A percentile compares a stretch with the other conserved stretches of the same genome.
Evolutionary conservation across 2,797 vertebrate species (phyloP).

Genomic region (Acipenser ruthenus): DNA sequence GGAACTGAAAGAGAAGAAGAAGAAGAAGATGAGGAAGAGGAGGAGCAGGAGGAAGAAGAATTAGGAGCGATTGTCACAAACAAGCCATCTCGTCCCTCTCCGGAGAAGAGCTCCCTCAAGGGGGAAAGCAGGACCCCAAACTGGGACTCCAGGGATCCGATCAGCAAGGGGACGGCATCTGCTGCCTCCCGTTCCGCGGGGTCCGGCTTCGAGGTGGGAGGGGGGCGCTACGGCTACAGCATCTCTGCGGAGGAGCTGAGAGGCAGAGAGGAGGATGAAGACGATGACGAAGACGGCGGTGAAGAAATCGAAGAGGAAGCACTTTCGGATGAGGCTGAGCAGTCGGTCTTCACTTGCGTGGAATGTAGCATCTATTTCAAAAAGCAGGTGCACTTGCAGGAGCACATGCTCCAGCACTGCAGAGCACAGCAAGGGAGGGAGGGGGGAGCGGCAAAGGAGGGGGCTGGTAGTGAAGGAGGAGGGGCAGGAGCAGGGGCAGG

Average conservation of each 20-base stretch:
- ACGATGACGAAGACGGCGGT: conserved; percentile 20
- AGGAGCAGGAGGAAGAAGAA: conserved; percentile 20
- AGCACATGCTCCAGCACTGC: conserved; percentile 84
- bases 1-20: conserved; percentile 15
- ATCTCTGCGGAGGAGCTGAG: conserved; percentile 32
- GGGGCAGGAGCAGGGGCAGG: conserved; percentile 19
- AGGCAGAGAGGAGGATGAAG: conserved; percentile 26
- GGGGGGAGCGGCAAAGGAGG: conserved; percentile 26
- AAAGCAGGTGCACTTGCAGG: conserved; percentile 77
- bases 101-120: no score
- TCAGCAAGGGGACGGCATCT: neutral
- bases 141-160: no score
- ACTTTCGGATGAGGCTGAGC: conserved; percentile 39
- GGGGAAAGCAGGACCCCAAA: no score
- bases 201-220: conserved; percentile 22
- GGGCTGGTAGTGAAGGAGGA: conserved; percentile 15
- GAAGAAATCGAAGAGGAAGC: conserved; percentile 39
- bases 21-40: conserved; percentile 5
- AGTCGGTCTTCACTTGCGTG: conserved; percentile 78
- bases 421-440: conserved; percentile 34
- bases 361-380: conserved; percentile 96
- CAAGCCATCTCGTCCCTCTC: no score
- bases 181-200: neutral
- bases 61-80: neutral
- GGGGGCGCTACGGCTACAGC: conserved; percentile 41